A percentile compares a stretch with the other conserved stretches of the same genome.
These are phyloP conservation scores for Cyprinodon diabolis DNA, from an alignment of 2,797 vertebrate species.

Conservation along the genomic window DNA sequence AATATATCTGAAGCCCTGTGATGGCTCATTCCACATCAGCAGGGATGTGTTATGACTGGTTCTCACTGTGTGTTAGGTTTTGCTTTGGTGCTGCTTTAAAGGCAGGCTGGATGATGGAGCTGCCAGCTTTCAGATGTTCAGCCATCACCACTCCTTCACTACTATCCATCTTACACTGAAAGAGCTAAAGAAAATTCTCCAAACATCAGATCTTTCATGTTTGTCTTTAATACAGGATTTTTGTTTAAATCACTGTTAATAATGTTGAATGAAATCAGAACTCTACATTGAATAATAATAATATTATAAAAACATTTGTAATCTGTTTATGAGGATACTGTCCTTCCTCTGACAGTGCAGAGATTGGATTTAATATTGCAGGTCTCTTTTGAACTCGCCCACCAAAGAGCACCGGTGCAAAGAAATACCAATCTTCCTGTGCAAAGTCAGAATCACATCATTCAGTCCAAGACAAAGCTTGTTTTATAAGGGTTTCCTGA, in stretches of 20 bases:
- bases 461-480: slow-evolving; percentile 40
- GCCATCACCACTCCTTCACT: slow-evolving; percentile 55
- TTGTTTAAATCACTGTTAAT: slow-evolving; percentile 2
- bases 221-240: slow-evolving; percentile 20
- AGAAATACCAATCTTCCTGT: slow-evolving; percentile 51
- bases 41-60: slow-evolving; percentile 36
- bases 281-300: not conserved
- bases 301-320: slow-evolving; percentile 4
- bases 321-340: not conserved
- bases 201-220: slow-evolving; percentile 21
- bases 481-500: not conserved
- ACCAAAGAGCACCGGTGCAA: slow-evolving; percentile 61
- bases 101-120: slow-evolving; percentile 58
- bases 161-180: slow-evolving; percentile 26
- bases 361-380: slow-evolving; percentile 39
- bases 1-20: slow-evolving; percentile 2
- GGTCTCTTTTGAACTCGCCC: slow-evolving; percentile 68
- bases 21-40: not conserved
- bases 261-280: not conserved
- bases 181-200: slow-evolving; percentile 28
- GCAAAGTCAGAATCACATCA: slow-evolving; percentile 40
- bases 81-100: slow-evolving; percentile 30
- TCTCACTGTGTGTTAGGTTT: slow-evolving; percentile 40
- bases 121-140: slow-evolving; percentile 60
- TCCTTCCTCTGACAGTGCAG: slow-evolving; percentile 14